These are phyloP conservation scores for Brachylomia viminalis DNA, from an alignment of 2,888 invertebrate genomes.

Conservation along the genomic window DNA sequence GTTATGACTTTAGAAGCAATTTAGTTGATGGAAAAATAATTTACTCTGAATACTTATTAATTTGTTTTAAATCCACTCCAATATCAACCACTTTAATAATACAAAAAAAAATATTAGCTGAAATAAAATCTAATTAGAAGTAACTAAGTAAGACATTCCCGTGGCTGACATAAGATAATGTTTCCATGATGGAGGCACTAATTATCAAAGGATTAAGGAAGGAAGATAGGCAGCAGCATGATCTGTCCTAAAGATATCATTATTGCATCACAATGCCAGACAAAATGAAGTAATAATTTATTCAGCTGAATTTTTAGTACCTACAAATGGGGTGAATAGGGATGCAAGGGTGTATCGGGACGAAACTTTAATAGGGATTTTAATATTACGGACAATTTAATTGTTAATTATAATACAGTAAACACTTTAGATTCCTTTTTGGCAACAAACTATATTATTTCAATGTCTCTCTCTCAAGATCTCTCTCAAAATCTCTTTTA, in stretches of 20 bases:
- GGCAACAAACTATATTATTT: too few relatives aligned
- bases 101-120: not conserved
- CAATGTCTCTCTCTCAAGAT: too few relatives aligned
- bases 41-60: not conserved
- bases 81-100: not conserved
- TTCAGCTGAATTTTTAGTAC: not conserved
- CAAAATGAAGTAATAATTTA: not conserved
- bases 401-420: too few relatives aligned
- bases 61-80: not conserved
- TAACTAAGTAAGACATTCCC: not conserved
- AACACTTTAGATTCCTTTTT: too few relatives aligned
- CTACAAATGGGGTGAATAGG: too few relatives aligned
- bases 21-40: not conserved
- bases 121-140: not conserved
- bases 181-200: not conserved
- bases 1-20: not conserved
- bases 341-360: too few relatives aligned
- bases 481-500: too few relatives aligned
- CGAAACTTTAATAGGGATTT: too few relatives aligned
- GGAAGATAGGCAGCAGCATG: not conserved
- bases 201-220: not conserved
- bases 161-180: not conserved
- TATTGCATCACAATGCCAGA: not conserved
- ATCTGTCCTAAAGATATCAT: not conserved
- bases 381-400: too few relatives aligned